These are phyloP conservation scores for western clawed frog (Xenopus tropicalis) DNA, from an alignment of 2,113 vertebrate species.

Conservation along the genomic window UCB_Xtro_10.0 CM004452.2:44268001-44268500, in stretches of 20 bases:
- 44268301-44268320: conserved; percentile 61
- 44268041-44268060: conserved; percentile 57
- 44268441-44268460: too few species aligned
- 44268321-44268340: conserved; percentile 77
- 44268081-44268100: conserved; percentile 85
- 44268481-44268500: too few species aligned
- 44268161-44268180: background rate
- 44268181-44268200: conserved; percentile 59
- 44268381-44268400: conserved; percentile 69
- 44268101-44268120: conserved; percentile 81
- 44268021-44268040: conserved; percentile 62
- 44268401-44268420: conserved; percentile 47
- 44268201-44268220: conserved; percentile 60
- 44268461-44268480: too few species aligned
- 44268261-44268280: conserved; percentile 81
- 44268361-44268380: conserved; percentile 63
- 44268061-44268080: conserved; percentile 80
- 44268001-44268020: too few species aligned
- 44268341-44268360: conserved; percentile 73
- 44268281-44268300: conserved; percentile 50
- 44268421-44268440: too few species aligned
- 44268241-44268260: conserved; percentile 60
- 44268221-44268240: conserved; percentile 60
- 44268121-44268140: conserved; percentile 87
- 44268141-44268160: conserved; percentile 80